phyloP scores from a whole-genome alignment of 2,888 invertebrate species.

The Mesorhabditis belari region DNA sequence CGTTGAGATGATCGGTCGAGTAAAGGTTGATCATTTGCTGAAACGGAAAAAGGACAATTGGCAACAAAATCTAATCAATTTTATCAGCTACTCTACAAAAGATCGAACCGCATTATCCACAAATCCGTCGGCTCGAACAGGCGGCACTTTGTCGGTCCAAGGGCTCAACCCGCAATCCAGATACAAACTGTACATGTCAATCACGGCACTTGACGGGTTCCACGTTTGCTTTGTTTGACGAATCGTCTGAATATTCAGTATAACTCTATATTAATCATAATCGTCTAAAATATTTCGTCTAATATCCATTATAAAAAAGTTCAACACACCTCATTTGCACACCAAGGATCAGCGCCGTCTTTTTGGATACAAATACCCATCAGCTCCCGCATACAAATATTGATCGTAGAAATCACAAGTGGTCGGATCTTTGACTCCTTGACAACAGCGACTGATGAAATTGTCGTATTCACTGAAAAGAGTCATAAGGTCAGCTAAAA shows the following conservation, averaged over 20 bases:
- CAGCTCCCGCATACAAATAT: constrained; percentile 10
- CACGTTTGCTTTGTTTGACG: constrained; percentile 4
- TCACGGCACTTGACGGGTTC: neutral
- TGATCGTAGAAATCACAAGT: constrained; percentile 27
- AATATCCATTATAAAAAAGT: too few relatives aligned
- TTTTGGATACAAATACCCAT: neutral
- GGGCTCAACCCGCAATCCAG: neutral
- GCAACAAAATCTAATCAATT: too few relatives aligned
- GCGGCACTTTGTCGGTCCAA: neutral
- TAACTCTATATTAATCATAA: too few relatives aligned
- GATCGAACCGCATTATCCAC: neutral
- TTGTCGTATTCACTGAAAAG: constrained; percentile 21
- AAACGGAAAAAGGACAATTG: neutral
- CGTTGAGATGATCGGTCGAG: constrained; percentile 36
- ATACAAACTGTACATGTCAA: neutral
- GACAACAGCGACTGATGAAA: constrained; percentile 13
- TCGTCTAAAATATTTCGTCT: too few relatives aligned
- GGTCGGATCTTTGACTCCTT: constrained; percentile 16
- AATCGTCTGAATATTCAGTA: too few relatives aligned
- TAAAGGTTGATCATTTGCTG: constrained; percentile 23
- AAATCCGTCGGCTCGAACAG: neutral
- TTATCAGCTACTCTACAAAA: too few relatives aligned
- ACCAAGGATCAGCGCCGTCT: neutral
- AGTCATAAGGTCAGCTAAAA: neutral
- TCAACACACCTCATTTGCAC: neutral